These are phyloP conservation scores for Astyanax mexicanus DNA, from an alignment of 2,797 vertebrate species.

Conservation along the genomic window DNA sequence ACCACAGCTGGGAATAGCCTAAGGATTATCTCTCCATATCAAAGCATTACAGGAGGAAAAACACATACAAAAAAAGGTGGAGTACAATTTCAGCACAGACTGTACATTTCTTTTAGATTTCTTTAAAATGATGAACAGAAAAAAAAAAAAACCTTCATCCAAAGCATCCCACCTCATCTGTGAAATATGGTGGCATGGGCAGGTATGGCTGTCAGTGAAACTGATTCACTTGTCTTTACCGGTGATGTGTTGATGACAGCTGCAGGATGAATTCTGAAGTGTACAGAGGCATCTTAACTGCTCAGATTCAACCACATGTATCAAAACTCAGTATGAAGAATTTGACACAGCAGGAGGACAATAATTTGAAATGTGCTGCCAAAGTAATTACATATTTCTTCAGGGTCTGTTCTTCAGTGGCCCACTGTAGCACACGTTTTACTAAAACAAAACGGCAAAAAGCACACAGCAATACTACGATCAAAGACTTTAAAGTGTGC, in stretches of 20 bases:
- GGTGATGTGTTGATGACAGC: background rate
- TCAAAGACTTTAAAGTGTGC: no score
- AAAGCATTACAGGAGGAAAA: background rate
- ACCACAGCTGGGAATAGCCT: slow-evolving; percentile 11
- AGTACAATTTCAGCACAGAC: background rate
- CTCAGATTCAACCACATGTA: background rate
- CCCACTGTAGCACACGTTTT: background rate
- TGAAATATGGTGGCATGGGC: background rate
- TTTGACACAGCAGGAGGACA: background rate
- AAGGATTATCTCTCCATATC: slow-evolving; percentile 34
- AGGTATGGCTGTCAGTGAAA: background rate
- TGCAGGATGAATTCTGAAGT: background rate
- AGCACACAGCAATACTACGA: no score
- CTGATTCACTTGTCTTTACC: slow-evolving; percentile 3
- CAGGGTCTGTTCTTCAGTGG: background rate
- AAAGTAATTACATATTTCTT: background rate
- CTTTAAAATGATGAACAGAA: background rate
- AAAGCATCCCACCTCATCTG: background rate
- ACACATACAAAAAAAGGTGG: slow-evolving; percentile 1
- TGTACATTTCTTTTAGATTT: no score
- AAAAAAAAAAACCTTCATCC: background rate
- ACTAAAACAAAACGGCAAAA: no score
- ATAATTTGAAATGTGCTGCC: background rate
- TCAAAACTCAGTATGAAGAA: background rate
- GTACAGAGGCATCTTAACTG: background rate